Evolutionary conservation across 1,140 invertebrate genomes (phyloP).

Genomic region (Eriocheir sinensis): DNA sequence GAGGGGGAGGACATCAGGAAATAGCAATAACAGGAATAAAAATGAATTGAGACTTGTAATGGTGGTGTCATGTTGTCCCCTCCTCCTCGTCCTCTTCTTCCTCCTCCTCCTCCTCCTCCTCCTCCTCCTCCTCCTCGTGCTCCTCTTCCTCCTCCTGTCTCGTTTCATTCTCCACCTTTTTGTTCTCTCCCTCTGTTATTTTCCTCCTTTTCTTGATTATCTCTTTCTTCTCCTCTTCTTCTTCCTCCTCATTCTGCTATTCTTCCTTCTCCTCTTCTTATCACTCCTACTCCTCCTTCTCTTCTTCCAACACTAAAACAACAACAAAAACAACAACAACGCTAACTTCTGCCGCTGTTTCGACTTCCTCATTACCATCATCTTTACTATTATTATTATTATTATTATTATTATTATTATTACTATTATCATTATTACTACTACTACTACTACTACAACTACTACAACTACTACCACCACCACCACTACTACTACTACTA

Average conservation of each 20-base stretch:
- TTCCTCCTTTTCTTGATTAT: not conserved
- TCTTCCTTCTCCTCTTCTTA: not conserved
- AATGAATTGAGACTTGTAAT: constrained; percentile 6
- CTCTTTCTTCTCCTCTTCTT: not conserved
- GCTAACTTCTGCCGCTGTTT: too few relatives aligned
- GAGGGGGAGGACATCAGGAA: not conserved
- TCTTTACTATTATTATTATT: too few relatives aligned
- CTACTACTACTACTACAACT: too few relatives aligned
- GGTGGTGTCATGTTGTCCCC: not conserved
- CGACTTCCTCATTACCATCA: too few relatives aligned
- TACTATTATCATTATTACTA: too few relatives aligned
- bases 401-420: too few relatives aligned
- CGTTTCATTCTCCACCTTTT: not conserved
- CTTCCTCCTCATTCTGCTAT: too few relatives aligned
- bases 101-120: not conserved
- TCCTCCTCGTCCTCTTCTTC: not conserved
- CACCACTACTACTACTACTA: not conserved
- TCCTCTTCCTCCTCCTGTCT: not conserved
- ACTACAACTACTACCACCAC: not conserved
- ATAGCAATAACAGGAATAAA: constrained; percentile 17
- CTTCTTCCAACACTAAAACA: not conserved
- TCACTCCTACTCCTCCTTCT: not conserved
- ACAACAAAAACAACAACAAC: too few relatives aligned
- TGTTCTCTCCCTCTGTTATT: not conserved
- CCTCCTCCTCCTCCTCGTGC: not conserved